Evolutionary conservation across 2,797 vertebrate species (phyloP).

Genomic region (Chelonia mydas): DNA sequence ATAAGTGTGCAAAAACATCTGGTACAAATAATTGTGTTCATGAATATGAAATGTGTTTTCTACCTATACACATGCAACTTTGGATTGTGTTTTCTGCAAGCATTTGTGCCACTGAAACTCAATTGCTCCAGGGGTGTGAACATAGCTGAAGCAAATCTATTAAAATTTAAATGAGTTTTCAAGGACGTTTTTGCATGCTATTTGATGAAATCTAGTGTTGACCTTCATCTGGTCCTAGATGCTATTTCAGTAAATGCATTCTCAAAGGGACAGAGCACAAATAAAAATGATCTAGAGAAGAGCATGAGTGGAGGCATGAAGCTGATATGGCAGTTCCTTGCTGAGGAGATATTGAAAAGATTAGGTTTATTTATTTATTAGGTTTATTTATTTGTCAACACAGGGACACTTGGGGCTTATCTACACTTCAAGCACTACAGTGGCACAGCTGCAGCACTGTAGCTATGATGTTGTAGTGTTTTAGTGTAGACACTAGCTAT

Average conservation of each 20-base stretch:
- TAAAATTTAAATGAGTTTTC: slow-evolving; percentile 69
- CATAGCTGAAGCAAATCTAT: slow-evolving; percentile 45
- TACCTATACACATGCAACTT: neutral
- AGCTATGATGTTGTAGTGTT: neutral
- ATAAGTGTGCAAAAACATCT: neutral
- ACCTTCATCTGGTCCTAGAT: slow-evolving; percentile 55
- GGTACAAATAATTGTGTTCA: slow-evolving; percentile 33
- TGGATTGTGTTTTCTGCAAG: neutral
- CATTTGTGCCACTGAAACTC: fast-evolving
- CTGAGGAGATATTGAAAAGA: fast-evolving
- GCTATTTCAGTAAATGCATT: slow-evolving; percentile 51
- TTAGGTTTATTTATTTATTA: neutral
- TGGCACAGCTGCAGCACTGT: neutral
- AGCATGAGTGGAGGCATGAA: neutral
- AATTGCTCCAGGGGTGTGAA: neutral
- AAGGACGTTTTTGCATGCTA: slow-evolving; percentile 51
- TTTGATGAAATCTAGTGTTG: slow-evolving; percentile 33
- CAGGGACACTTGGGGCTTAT: neutral
- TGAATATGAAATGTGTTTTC: neutral
- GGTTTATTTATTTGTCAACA: neutral
- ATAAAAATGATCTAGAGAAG: neutral
- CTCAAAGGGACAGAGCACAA: neutral
- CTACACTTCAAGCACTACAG: neutral
- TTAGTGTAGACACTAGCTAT: neutral
- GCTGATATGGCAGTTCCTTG: neutral